Percentiles rank a stretch among this genome's conserved stretches.
Conservation (phyloP, 2,888 invertebrate genomes). For the Tortrix viridana region DNA sequence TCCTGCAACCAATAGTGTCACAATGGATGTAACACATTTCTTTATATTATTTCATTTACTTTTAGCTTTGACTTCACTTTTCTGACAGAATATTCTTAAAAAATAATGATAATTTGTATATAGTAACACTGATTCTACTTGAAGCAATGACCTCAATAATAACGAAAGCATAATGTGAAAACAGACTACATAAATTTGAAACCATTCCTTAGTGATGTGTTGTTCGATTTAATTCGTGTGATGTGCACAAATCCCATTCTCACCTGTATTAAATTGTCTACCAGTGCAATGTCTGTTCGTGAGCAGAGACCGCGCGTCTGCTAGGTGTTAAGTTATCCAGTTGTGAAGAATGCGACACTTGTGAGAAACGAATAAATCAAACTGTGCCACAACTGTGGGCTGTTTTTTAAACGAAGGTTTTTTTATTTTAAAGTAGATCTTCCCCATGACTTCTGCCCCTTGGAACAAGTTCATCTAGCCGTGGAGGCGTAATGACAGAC, state of each 20-base stretch:
- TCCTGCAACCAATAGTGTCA: conserved; percentile 17
- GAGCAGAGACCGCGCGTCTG: conserved; percentile 9
- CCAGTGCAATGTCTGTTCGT: conserved; percentile 39
- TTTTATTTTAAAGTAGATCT: conserved; percentile 12
- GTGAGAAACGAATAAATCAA: conserved; percentile 76
- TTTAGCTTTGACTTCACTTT: conserved; percentile 16
- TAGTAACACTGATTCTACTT: conserved; percentile 36
- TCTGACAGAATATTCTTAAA: conserved; percentile 17
- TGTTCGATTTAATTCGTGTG: conserved; percentile 52
- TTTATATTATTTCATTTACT: conserved; percentile 18
- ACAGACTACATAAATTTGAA: conserved; percentile 43
- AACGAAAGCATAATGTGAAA: conserved; percentile 42
- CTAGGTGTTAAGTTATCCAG: conserved; percentile 41
- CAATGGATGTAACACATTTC: neutral
- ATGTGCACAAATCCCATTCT: conserved; percentile 62
- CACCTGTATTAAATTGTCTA: conserved; percentile 37
- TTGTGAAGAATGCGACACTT: conserved; percentile 65
- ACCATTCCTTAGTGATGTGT: conserved; percentile 58
- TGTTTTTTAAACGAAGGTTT: conserved; percentile 64
- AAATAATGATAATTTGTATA: conserved; percentile 38
- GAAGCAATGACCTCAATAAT: conserved; percentile 40
- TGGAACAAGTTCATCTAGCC: too few relatives aligned
- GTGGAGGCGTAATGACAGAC: too few relatives aligned
- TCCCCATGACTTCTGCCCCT: too few relatives aligned
- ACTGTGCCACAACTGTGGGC: conserved; percentile 75